A percentile compares a stretch with the other conserved stretches of the same genome.
Conservation (phyloP, 2,888 invertebrate genomes). For the Fragum whitleyi region DNA sequence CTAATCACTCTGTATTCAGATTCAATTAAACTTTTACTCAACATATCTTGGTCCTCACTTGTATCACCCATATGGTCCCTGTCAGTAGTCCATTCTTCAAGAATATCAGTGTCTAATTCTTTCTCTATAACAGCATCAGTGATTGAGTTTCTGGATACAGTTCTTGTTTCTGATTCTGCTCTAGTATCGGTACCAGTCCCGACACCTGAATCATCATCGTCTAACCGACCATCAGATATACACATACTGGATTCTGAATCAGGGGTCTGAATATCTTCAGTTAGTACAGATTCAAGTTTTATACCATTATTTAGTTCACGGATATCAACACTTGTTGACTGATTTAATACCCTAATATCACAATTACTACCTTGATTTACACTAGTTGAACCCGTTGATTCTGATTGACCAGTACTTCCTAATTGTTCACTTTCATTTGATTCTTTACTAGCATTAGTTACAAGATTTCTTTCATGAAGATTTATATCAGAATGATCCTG, state of each 20-base stretch:
- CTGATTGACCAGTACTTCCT: not conserved
- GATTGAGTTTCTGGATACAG: slow-evolving; percentile 36
- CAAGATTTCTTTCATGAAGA: not conserved
- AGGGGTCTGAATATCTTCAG: slow-evolving; percentile 29
- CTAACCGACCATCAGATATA: slow-evolving; percentile 40
- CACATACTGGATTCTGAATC: slow-evolving; percentile 52
- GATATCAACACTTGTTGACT: not conserved
- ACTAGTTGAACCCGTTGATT: not conserved
- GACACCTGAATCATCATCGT: slow-evolving; percentile 52
- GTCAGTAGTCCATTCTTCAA: slow-evolving; percentile 13
- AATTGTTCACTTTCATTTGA: not conserved
- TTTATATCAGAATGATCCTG: not conserved
- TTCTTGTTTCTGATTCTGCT: slow-evolving; percentile 32
- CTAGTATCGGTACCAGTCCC: slow-evolving; percentile 46
- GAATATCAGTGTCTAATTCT: slow-evolving; percentile 25
- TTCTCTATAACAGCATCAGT: slow-evolving; percentile 32
- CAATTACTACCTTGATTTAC: not conserved
- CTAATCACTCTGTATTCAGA: not conserved
- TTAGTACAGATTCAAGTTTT: not conserved
- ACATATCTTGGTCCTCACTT: slow-evolving; percentile 37
- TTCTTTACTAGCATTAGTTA: not conserved
- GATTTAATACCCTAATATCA: not conserved
- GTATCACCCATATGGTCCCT: slow-evolving; percentile 15
- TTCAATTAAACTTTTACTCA: slow-evolving; percentile 37
- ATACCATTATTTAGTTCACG: not conserved